Evolutionary conservation across 2,797 vertebrate species (phyloP).

Genomic region (Anabacerthia variegaticeps): DNA sequence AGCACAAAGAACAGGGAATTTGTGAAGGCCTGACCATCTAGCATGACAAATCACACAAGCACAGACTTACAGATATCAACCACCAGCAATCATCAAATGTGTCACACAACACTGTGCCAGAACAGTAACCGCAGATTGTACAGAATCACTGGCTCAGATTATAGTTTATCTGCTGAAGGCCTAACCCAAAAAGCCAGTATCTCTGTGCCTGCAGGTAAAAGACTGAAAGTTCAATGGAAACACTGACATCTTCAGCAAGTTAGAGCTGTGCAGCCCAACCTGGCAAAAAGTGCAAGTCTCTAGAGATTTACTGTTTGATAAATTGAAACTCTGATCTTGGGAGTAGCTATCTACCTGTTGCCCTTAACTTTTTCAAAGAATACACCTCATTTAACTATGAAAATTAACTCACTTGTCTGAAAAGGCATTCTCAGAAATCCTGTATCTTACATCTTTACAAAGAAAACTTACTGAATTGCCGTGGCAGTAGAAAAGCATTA

Average conservation of each 20-base stretch:
- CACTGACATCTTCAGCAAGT: neutral
- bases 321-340: neutral
- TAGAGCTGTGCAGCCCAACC: neutral
- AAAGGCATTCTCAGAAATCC: conserved; percentile 31
- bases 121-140: neutral
- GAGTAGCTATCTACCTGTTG: neutral
- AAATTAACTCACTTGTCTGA: neutral
- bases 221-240: neutral
- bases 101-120: neutral
- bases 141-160: neutral
- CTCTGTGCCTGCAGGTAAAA: neutral
- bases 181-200: neutral
- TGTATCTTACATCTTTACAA: neutral
- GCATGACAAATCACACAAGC: neutral
- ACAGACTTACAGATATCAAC: neutral
- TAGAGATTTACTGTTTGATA: neutral
- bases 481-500: neutral
- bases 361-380: neutral
- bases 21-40: neutral
- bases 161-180: neutral
- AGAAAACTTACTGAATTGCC: neutral
- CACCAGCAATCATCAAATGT: neutral
- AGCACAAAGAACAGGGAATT: neutral
- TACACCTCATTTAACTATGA: neutral
- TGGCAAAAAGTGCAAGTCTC: neutral